Evolutionary conservation across 2,113 vertebrate genomes (phyloP).

Genomic region (Cyrtonyx montezumae): DNA sequence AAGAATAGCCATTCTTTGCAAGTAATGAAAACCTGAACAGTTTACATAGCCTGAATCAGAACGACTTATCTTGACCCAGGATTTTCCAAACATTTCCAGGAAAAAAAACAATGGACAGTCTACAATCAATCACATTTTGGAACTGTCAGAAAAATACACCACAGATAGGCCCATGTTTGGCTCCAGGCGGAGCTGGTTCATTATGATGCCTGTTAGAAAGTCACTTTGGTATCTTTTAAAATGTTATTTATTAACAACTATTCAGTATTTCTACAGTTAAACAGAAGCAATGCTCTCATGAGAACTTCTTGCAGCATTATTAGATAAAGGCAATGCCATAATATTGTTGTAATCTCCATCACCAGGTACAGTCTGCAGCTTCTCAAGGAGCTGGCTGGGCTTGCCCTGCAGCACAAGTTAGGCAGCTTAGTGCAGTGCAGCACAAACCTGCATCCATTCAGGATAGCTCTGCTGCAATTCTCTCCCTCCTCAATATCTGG

Average conservation of each 20-base stretch:
- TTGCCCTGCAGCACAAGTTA: rapidly evolving
- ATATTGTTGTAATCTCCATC: rapidly evolving
- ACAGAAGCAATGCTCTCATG: neutral
- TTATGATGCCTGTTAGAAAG: neutral
- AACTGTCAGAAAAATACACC: neutral
- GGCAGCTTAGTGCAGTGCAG: rapidly evolving
- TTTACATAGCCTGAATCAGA: neutral
- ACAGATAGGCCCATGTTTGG: neutral
- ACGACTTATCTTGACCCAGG: neutral
- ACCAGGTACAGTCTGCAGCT: neutral
- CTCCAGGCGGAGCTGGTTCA: rapidly evolving
- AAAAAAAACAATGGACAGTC: neutral
- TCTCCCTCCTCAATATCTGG: neutral
- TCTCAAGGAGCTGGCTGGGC: neutral
- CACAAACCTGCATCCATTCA: neutral
- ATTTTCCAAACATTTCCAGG: neutral
- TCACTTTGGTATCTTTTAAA: neutral
- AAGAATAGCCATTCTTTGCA: neutral
- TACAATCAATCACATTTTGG: neutral
- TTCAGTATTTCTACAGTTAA: neutral
- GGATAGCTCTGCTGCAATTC: neutral
- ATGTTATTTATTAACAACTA: neutral
- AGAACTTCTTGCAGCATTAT: neutral
- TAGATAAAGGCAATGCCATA: neutral
- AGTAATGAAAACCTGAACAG: neutral